Base-by-base conservation (phyloP, 2,888 invertebrate species). In the Apamea monoglypha region DNA sequence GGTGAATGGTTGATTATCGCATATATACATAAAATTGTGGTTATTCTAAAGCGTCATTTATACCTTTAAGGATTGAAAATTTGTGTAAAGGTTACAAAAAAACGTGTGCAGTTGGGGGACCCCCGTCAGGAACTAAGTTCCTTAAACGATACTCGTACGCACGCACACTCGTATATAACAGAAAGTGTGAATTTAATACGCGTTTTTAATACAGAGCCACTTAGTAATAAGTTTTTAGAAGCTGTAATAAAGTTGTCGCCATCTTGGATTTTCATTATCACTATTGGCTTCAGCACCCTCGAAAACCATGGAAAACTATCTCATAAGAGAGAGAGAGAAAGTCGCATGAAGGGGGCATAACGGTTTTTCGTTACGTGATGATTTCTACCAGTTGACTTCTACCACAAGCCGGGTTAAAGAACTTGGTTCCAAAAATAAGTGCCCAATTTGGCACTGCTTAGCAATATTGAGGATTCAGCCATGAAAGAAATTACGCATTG, bases 401-500 rank as follows among this genome's bases (percentile, higher is more conserved):
- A 59, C n/a, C n/a, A 59, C 12, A n/a, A n/a, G 12, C 56, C 56
- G n/a, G 56, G 56, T 59, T 59, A 59, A n/a, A n/a, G 12, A 59
- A 59, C 56, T n/a, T n/a, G 12, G n/a, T 59, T 59, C n/a, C 56
- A 59, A 59, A 80, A 66, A 67, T 71, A 63, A 63, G n/a, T 70
- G 56, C 70, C 74, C 32, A 75, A 84, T 85, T 85, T 66, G 59
- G 67, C 63, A 36, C n/a, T 47, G 47, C 69, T 80, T 53, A 84
- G 80, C 66, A 80, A 77, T 84, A 78, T 74, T 59, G 63, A 68
- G 63, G n/a, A 69, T 74, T 47, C 29, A 47, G 44, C 69, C 69
- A 80, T 81, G 72, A 84, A 83, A 79, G 53, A 88, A 80, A 73
- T 85, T 64, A 84, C 71, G 78, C 79, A 80, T 86, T 87, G 87